These are phyloP conservation scores for Carabus problematicus DNA, from an alignment of 2,888 invertebrate species.

Conservation along the genomic window DNA sequence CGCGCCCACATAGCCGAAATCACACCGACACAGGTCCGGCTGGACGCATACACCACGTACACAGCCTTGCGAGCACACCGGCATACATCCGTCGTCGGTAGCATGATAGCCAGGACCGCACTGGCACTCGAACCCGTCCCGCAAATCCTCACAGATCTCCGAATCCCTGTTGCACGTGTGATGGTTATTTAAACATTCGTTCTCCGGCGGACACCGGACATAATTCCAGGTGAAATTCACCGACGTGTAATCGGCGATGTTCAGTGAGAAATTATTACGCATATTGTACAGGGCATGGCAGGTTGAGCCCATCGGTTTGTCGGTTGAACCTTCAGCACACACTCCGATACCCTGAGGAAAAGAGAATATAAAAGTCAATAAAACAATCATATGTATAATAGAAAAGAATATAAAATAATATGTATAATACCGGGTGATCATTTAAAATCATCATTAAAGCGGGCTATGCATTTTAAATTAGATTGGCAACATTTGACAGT, in stretches of 20 bases:
- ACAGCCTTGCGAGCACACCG: constrained; percentile 85
- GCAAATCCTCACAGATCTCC: constrained; percentile 86
- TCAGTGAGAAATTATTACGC: constrained; percentile 45
- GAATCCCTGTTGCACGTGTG: constrained; percentile 88
- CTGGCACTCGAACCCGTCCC: constrained; percentile 82
- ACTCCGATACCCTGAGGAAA: constrained; percentile 72
- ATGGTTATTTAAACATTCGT: constrained; percentile 91
- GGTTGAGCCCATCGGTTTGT: constrained; percentile 68
- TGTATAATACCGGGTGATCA: too few relatives aligned
- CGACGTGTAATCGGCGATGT: constrained; percentile 27
- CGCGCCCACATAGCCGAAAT: constrained; percentile 93
- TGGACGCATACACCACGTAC: constrained; percentile 84
- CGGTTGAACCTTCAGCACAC: constrained; percentile 85
- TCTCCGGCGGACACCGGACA: constrained; percentile 87
- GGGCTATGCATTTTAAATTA: too few relatives aligned
- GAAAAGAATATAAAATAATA: too few relatives aligned
- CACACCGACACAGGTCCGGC: constrained; percentile 85
- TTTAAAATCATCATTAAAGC: too few relatives aligned
- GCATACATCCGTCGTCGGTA: constrained; percentile 72
- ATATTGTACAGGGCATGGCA: constrained; percentile 59
- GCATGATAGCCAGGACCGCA: constrained; percentile 79
- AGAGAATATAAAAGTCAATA: background rate
- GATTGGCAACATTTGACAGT: too few relatives aligned
- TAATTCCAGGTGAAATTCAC: constrained; percentile 84
- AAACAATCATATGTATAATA: constrained; percentile 8